Conservation (phyloP, 2,797 vertebrate genomes). For the Dendrocincla fuliginosa region DNA sequence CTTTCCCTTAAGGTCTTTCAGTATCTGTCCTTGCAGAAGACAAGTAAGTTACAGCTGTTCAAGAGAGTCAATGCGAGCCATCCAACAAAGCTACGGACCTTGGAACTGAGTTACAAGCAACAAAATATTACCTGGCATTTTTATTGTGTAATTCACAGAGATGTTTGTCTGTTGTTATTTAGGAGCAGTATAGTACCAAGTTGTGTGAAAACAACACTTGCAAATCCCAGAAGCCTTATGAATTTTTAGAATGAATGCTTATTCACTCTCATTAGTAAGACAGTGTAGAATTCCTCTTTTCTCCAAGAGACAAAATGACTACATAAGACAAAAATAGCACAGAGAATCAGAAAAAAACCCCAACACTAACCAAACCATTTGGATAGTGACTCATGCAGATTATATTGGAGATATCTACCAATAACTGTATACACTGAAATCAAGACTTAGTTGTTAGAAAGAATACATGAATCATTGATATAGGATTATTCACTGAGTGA, state of each 20-base stretch:
- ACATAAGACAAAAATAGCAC: neutral
- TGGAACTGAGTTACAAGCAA: neutral
- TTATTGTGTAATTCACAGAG: neutral
- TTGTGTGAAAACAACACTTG: neutral
- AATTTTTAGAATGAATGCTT: neutral
- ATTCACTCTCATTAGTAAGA: neutral
- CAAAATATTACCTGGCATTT: neutral
- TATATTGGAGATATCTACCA: neutral
- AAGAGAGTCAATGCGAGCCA: neutral
- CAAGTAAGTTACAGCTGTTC: neutral
- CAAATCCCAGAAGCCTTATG: neutral
- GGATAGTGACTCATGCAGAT: accelerated
- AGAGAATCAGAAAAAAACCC: neutral
- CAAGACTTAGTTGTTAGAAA: neutral
- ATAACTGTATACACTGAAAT: neutral
- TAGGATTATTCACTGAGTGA: neutral
- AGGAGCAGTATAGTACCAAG: neutral
- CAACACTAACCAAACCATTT: neutral
- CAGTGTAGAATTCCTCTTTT: neutral
- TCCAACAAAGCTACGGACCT: neutral
- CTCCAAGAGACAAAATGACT: neutral
- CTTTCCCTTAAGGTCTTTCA: neutral
- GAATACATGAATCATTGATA: neutral
- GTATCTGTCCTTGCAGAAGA: neutral
- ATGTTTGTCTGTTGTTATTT: neutral